Base-by-base conservation (phyloP, 1,140 invertebrate species). In the Heliconius eleuchia region DNA sequence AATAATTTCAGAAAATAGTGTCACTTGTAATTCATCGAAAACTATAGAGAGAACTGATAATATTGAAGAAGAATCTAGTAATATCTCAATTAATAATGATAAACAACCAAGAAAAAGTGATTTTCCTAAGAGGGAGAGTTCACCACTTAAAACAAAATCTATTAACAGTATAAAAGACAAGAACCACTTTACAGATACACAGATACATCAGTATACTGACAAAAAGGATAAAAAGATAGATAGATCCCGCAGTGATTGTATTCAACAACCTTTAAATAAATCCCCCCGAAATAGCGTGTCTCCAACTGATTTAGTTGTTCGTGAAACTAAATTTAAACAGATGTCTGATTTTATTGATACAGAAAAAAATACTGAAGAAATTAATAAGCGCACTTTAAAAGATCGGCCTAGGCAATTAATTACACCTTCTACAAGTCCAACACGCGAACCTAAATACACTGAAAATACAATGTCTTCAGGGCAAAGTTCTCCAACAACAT, bases 401-500 rank as follows among this genome's bases (percentile, higher is more conserved):
- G 88, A 90, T 66, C 87, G 84, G 27, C 84, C 89, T 46, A 84
- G 91, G 46, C 89, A 89, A 80, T 87, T 92, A 6, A 83, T 91
- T 19, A 92, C 94, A 74, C 93, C 94, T 39, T 94, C 94, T 13
- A 92, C 89, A 37, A 95, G 93, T 79, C 93, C 94, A 46, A 93
- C 91, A 34, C 87, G 91, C 71, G 93, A 92, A 84, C 87, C 88
- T 37, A 94, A 93, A 85, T 42, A 77, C 34, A 73, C 60, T 73
- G 94, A 94, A 81, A 89, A 82, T 42, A 89, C 84, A 60, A 86
- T 89, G 34, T 92, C 90, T 19, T 93, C 89, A 76, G 91, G 89
- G 30, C 92, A 94, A 84, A 95, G 93, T 81, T 95, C 95, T 46
- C 94, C 95, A 7, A 95, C 95, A 73, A 95, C 94, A 34, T 94